Conservation (phyloP, 2,797 vertebrate genomes). For the Premnoplex brunnescens region DNA sequence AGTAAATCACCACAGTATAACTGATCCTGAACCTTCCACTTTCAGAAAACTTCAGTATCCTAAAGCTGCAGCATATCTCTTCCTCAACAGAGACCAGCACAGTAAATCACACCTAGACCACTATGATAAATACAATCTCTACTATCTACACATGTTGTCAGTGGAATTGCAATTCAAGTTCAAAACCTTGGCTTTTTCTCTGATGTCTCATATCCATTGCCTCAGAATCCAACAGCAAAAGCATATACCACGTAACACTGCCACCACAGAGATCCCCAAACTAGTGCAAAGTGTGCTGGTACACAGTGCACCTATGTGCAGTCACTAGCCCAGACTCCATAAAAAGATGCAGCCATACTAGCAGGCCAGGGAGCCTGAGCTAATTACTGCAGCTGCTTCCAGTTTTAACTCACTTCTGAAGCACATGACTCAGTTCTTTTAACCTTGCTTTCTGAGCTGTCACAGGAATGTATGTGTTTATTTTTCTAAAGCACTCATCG, state of each 20-base stretch:
- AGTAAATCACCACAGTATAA: background rate
- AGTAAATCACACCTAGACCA: background rate
- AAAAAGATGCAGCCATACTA: background rate
- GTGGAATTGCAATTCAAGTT: background rate
- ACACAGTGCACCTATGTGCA: background rate
- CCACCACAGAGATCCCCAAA: background rate
- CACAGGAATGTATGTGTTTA: rapidly evolving
- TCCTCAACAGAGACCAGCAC: background rate
- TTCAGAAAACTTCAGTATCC: background rate
- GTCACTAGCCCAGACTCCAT: background rate
- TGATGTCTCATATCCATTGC: background rate
- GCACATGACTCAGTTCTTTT: background rate
- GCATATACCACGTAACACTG: rapidly evolving
- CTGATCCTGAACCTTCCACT: background rate
- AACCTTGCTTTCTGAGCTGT: background rate
- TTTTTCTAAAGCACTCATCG: background rate
- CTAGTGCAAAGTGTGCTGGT: background rate
- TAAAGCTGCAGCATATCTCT: background rate
- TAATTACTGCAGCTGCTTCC: background rate
- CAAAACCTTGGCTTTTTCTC: background rate
- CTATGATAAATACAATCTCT: background rate
- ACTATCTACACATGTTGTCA: background rate
- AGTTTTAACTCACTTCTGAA: background rate
- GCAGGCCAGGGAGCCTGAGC: background rate
- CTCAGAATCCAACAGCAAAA: background rate